These are phyloP conservation scores for Silurus asotus DNA, from an alignment of 2,113 vertebrate genomes.

Conservation along the genomic window DNA sequence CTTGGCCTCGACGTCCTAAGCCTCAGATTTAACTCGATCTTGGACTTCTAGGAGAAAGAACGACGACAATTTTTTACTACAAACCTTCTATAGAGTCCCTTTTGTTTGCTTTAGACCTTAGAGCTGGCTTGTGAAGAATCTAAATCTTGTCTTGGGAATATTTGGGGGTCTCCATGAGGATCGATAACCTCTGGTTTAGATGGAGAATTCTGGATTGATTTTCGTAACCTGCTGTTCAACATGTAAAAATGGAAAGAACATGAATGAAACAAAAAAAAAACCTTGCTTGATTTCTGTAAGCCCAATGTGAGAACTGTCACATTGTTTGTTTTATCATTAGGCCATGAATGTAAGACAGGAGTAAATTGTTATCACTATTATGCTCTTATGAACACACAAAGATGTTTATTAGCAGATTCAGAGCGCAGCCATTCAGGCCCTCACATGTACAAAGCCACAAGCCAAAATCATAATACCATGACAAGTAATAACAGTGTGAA, in stretches of 20 bases:
- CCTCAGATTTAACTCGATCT: not conserved
- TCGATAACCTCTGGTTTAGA: not conserved
- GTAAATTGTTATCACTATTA: conserved; percentile 15
- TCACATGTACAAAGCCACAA: conserved; percentile 38
- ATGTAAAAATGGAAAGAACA: not conserved
- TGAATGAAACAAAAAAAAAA: not conserved
- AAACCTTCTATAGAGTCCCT: not conserved
- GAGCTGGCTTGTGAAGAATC: not conserved
- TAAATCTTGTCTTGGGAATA: not conserved
- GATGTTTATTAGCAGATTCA: conserved; percentile 35
- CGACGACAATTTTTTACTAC: not conserved
- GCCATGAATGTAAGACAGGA: not conserved
- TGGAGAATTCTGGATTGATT: not conserved
- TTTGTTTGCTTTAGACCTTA: not conserved
- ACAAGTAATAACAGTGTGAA: conserved; percentile 42
- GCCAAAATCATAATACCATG: conserved; percentile 22
- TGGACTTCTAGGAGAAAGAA: not conserved
- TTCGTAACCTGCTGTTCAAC: not conserved
- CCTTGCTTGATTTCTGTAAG: not conserved
- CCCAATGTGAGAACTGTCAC: not conserved
- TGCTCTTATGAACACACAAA: conserved; percentile 17
- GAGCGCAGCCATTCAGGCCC: conserved; percentile 20
- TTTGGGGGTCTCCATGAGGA: not conserved
- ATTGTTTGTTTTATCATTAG: not conserved
- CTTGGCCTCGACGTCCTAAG: not conserved